Evolutionary conservation across 2,797 vertebrate species (phyloP).

Genomic region (Acrossocheilus fasciatus): DNA sequence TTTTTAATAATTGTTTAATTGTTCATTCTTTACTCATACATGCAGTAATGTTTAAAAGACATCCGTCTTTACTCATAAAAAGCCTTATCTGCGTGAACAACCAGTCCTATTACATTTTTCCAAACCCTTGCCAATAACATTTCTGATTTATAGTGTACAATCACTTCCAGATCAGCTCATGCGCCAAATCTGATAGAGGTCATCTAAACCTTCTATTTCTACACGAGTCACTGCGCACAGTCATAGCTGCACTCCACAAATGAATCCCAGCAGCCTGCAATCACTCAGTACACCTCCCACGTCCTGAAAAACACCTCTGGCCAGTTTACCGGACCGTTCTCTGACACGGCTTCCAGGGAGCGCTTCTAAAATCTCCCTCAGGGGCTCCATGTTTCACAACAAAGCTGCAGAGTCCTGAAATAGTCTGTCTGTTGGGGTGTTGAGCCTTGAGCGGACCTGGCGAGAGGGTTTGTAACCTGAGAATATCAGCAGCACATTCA

Average conservation of each 20-base stretch:
- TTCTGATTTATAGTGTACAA: constrained; percentile 29
- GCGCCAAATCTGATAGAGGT: constrained; percentile 14
- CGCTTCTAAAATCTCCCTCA: not conserved
- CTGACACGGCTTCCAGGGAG: constrained; percentile 36
- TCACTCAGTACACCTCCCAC: not conserved
- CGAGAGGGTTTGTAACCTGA: constrained; percentile 34
- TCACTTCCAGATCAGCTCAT: constrained; percentile 7
- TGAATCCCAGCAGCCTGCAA: not conserved
- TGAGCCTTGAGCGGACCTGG: not conserved
- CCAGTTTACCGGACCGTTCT: constrained; percentile 24
- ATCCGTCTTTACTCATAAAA: not conserved
- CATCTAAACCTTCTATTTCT: not conserved
- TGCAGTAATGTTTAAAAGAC: not conserved
- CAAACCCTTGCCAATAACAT: constrained; percentile 11
- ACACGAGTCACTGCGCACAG: not conserved
- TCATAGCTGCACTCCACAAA: not conserved
- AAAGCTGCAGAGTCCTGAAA: constrained; percentile 46
- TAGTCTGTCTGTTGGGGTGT: constrained; percentile 28
- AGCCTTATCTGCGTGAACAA: not conserved
- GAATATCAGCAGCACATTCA: not conserved
- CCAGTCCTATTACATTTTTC: not conserved
- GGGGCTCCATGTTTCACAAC: constrained; percentile 45
- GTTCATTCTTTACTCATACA: not conserved
- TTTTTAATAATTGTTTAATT: not conserved
- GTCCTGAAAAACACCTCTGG: constrained; percentile 33